A percentile compares a stretch with the other conserved stretches of the same genome.
phyloP scores from a whole-genome alignment of 2,888 invertebrate species.

The Tanytarsus gracilentus region DNA sequence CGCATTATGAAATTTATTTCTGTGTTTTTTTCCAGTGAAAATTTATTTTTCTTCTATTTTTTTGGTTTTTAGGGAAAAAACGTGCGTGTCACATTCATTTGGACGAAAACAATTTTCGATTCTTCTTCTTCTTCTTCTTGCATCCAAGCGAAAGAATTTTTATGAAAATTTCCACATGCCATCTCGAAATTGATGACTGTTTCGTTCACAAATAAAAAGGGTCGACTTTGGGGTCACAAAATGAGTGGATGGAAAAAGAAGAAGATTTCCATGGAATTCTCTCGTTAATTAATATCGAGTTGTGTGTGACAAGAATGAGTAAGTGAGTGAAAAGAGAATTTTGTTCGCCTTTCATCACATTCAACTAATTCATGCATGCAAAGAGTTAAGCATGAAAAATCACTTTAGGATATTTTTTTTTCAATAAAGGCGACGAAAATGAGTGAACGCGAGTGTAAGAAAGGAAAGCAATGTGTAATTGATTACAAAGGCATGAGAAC shows the following conservation, averaged over 20 bases:
- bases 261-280: not conserved
- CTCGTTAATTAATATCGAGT: not conserved
- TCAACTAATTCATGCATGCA: conserved; percentile 3
- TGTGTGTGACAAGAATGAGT: not conserved
- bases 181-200: not conserved
- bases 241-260: not conserved
- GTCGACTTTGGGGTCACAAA: not conserved
- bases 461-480: no score
- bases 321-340: not conserved
- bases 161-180: conserved; percentile 19
- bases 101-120: no score
- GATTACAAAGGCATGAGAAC: no score
- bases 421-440: not conserved
- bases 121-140: not conserved
- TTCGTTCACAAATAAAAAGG: not conserved
- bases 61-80: conserved; percentile 5
- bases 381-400: not conserved
- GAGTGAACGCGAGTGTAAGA: not conserved
- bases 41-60: conserved; percentile 9
- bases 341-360: conserved; percentile 1
- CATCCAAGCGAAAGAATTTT: not conserved
- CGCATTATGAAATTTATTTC: not conserved
- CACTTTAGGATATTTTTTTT: conserved; percentile 5
- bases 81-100: conserved; percentile 26
- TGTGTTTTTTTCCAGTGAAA: not conserved